Conservation (phyloP, 2,888 invertebrate genomes). For the Hemaris fuciformis region DNA sequence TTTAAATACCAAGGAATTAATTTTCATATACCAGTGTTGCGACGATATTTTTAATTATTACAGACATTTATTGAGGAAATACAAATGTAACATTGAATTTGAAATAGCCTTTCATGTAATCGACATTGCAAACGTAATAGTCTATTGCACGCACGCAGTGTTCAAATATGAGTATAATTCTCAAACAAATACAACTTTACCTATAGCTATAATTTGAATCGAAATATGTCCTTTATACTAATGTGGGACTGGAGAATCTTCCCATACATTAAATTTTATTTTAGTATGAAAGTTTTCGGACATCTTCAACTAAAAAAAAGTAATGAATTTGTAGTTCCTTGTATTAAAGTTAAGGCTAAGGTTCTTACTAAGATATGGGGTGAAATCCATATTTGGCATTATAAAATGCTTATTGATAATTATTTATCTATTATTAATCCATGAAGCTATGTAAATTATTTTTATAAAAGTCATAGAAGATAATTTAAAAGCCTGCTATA, state of each 20-base stretch:
- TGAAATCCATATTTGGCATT: too few relatives aligned
- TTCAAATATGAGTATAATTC: background rate
- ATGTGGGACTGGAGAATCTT: too few relatives aligned
- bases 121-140: background rate
- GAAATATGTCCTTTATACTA: too few relatives aligned
- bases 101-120: background rate
- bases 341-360: too few relatives aligned
- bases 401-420: too few relatives aligned
- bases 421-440: too few relatives aligned
- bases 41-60: background rate
- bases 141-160: background rate
- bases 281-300: background rate
- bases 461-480: too few relatives aligned
- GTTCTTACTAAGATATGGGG: too few relatives aligned
- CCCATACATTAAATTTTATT: background rate
- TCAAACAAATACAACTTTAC: background rate
- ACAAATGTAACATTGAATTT: conserved; percentile 1
- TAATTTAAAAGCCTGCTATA: too few relatives aligned
- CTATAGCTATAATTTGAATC: too few relatives aligned
- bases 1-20: background rate
- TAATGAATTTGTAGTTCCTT: too few relatives aligned
- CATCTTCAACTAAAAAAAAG: background rate
- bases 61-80: conserved; percentile 2
- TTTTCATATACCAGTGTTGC: background rate
- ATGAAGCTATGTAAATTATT: too few relatives aligned